A percentile compares a stretch with the other conserved stretches of the same genome.
phyloP scores from a whole-genome alignment of 2,797 vertebrate genomes.

The Sebastes matsubarae region DNA sequence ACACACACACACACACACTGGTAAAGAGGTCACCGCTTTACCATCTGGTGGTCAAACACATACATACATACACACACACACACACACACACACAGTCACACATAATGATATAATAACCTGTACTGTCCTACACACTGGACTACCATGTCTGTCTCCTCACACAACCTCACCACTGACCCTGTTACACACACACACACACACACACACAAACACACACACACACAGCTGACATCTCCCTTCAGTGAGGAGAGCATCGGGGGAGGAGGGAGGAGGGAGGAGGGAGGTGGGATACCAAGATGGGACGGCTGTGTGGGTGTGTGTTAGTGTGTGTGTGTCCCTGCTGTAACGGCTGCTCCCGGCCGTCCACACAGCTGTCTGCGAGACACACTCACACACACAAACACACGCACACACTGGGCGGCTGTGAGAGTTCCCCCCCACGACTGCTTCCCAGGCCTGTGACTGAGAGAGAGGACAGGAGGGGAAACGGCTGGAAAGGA shows the following conservation, averaged over 20 bases:
- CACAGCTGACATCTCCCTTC: constrained; percentile 51
- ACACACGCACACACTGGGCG: constrained; percentile 37
- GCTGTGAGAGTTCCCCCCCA: constrained; percentile 79
- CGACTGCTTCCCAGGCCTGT: constrained; percentile 80
- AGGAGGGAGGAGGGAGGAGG: constrained; percentile 22
- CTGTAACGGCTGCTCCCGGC: constrained; percentile 79
- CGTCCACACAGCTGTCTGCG: constrained; percentile 82
- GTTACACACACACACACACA: constrained; percentile 11
- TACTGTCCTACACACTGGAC: background rate
- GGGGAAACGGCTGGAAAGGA: constrained; percentile 70
- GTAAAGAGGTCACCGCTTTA: constrained; percentile 70
- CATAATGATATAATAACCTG: constrained; percentile 41
- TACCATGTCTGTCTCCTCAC: constrained; percentile 4
- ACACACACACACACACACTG: constrained; percentile 33
- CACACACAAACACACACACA: constrained; percentile 20
- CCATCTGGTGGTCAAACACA: constrained; percentile 61
- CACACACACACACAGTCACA: constrained; percentile 1
- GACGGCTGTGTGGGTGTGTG: constrained; percentile 40
- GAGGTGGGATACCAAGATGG: constrained; percentile 42
- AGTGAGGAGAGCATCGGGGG: constrained; percentile 35
- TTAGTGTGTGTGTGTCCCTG: constrained; percentile 53
- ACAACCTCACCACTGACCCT: constrained; percentile 3
- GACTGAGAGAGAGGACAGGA: constrained; percentile 54
- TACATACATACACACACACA: constrained; percentile 7
- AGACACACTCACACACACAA: constrained; percentile 54